Base-by-base conservation (phyloP, 2,797 vertebrate genomes). In the Toxotes lorentzi region DNA sequence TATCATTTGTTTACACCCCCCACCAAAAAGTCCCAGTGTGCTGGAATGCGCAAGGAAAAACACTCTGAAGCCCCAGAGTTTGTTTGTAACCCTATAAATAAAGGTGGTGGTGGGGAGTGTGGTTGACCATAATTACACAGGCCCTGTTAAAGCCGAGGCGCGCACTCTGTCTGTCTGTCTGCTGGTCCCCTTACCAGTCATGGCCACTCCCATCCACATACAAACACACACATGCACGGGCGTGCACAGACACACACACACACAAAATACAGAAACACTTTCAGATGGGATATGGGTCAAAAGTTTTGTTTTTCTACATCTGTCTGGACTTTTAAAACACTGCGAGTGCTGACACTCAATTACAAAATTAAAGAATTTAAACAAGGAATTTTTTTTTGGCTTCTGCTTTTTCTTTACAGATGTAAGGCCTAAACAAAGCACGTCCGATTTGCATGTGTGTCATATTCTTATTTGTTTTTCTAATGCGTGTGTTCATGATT, bases 61-160 rank as follows among this genome's bases (percentile, higher is more conserved):
- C 89, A 82, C 53, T 82, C 64, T 84, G 91, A 91, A 93, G 88
- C 83, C 83, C 87, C 88, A 79, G 27, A 30, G 91, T 93, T 84
- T 92, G 92, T 94, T 94, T 91, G 90, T 82, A 82, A 82, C 82
- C 90, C 94, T 95, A 95, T 94, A 95, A 95, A 96, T 95, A 95
- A 93, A 91, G 90, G 90, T 91, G 89, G 92, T 67, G 90, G 93
- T 90, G 91, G 91, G 86, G 90, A 90, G 76, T 91, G 94, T 70
- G 95, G 95, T 94, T 93, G 86, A 93, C 95, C 94, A 95, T 95
- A 95, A 95, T 95, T 94, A 94, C 92, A 94, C 89, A 91, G 92
- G 86, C 86, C 81, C 88, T 91, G 93, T 94, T 93, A 93, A 94
- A 94, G 85, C 70, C 72, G 65, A 91, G 93, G 91, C 92, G 76